Conservation (phyloP, 2,113 vertebrate species). For the Salvelinus namaycush region DNA sequence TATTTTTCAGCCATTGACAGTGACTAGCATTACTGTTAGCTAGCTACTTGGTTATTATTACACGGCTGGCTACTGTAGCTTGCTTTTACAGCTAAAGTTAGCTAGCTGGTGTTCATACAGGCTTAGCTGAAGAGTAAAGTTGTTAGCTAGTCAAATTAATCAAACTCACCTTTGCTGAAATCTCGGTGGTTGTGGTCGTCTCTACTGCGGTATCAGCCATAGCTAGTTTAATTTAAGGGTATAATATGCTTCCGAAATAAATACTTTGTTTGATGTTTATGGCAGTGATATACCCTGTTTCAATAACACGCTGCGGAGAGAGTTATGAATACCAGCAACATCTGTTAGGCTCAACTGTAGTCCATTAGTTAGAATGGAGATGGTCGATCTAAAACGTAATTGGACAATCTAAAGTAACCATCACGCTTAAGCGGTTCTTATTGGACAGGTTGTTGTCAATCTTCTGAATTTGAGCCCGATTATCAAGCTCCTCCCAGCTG, state of each 20-base stretch:
- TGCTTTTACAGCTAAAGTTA: background rate
- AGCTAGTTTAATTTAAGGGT: constrained; percentile 31
- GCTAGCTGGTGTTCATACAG: background rate
- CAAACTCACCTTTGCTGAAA: constrained; percentile 78
- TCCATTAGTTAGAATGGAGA: constrained; percentile 55
- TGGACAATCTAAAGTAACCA: constrained; percentile 36
- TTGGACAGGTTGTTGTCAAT: constrained; percentile 47
- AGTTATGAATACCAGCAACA: constrained; percentile 67
- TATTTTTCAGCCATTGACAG: too few relatives aligned
- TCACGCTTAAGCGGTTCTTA: background rate
- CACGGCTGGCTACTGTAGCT: background rate
- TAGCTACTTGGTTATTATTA: background rate
- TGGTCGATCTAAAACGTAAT: constrained; percentile 36
- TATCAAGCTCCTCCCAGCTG: constrained; percentile 14
- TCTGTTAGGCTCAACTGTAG: constrained; percentile 64
- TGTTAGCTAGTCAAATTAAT: constrained; percentile 40
- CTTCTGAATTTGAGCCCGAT: background rate
- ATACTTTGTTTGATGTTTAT: constrained; percentile 27
- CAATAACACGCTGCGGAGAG: constrained; percentile 28
- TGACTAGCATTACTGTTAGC: background rate
- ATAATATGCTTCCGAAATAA: constrained; percentile 26
- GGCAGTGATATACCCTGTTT: background rate
- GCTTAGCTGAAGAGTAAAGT: constrained; percentile 7
- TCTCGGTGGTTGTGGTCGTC: constrained; percentile 72
- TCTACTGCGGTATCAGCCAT: constrained; percentile 82